These are phyloP conservation scores for Luehdorfia chinensis DNA, from an alignment of 1,140 invertebrate genomes.

Conservation along the genomic window DNA sequence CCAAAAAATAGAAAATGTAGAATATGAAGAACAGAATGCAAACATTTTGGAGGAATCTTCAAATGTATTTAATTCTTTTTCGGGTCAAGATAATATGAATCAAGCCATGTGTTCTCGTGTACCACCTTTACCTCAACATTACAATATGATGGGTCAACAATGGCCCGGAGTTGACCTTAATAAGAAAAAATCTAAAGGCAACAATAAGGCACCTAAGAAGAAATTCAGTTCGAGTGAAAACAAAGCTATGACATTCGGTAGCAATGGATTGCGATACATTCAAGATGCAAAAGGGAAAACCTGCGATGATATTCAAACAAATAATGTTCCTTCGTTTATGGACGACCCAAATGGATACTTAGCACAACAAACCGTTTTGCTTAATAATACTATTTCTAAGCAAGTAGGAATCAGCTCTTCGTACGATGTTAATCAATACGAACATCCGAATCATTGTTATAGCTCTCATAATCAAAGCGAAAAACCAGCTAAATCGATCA, in stretches of 20 bases:
- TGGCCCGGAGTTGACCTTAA: conserved; percentile 78
- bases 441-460: conserved; percentile 36
- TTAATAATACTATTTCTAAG: conserved; percentile 89
- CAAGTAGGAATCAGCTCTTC: conserved; percentile 79
- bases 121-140: conserved; percentile 85
- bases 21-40: conserved; percentile 50
- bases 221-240: conserved; percentile 70
- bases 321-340: conserved; percentile 81
- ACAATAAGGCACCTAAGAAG: conserved; percentile 78
- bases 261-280: conserved; percentile 52
- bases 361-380: conserved; percentile 88
- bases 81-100: conserved; percentile 44
- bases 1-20: conserved; percentile 49
- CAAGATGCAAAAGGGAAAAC: conserved; percentile 49
- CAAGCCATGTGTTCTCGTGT: conserved; percentile 80
- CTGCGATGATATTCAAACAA: conserved; percentile 47
- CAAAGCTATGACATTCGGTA: conserved; percentile 47
- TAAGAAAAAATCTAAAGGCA: conserved; percentile 80
- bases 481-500: conserved; percentile 32
- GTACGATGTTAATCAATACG: conserved; percentile 52
- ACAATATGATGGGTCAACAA: conserved; percentile 76
- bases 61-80: conserved; percentile 36
- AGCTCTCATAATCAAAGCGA: conserved; percentile 35
- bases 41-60: conserved; percentile 49
- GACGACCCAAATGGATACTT: conserved; percentile 93